phyloP scores from a whole-genome alignment of 2,797 vertebrate genomes.

The Sebastes steindachneri region DNA sequence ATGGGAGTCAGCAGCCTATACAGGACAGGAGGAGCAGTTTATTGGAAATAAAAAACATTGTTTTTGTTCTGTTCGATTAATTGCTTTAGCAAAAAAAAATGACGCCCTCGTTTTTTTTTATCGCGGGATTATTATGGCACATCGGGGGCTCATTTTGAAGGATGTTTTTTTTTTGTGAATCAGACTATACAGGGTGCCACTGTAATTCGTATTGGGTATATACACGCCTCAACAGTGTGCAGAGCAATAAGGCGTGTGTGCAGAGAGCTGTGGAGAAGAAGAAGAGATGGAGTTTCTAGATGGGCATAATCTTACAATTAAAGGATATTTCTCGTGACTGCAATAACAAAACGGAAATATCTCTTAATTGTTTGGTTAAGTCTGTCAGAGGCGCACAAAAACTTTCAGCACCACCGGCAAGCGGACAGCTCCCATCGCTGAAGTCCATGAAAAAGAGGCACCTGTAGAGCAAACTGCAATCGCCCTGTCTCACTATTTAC shows the following conservation, averaged over 20 bases:
- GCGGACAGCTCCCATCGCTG: slow-evolving; percentile 65
- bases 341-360: slow-evolving; percentile 79
- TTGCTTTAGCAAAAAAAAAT: not conserved
- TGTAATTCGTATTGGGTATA: not conserved
- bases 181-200: slow-evolving; percentile 2
- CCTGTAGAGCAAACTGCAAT: slow-evolving; percentile 43
- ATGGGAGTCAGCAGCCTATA: slow-evolving; percentile 9
- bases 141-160: not conserved
- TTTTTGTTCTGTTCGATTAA: not conserved
- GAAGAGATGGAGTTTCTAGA: slow-evolving; percentile 50
- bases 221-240: not conserved
- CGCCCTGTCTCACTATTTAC: not conserved
- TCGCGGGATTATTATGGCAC: slow-evolving; percentile 6
- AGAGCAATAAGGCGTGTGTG: not conserved
- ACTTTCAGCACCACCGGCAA: slow-evolving; percentile 70
- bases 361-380: slow-evolving; percentile 87
- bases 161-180: not conserved
- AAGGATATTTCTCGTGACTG: slow-evolving; percentile 88
- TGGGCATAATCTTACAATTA: slow-evolving; percentile 86
- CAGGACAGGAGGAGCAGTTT: not conserved
- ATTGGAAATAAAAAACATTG: slow-evolving; percentile 7
- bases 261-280: slow-evolving; percentile 4
- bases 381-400: slow-evolving; percentile 70
- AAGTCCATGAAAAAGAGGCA: slow-evolving; percentile 9
- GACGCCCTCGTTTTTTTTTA: not conserved